Conservation (phyloP, 2,113 vertebrate genomes). For the Recurvirostra avosetta region DNA sequence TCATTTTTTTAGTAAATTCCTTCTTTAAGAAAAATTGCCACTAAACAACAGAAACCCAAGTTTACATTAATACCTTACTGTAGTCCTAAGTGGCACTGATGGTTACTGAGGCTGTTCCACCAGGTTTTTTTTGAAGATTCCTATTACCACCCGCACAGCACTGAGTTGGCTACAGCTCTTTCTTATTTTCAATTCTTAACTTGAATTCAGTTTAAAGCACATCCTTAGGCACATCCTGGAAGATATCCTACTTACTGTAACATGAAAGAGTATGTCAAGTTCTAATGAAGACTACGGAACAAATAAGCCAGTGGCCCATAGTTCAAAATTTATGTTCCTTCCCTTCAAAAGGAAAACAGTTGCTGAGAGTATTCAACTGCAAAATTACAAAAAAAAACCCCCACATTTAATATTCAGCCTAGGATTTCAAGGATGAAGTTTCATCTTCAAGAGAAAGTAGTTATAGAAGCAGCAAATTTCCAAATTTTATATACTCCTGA, state of each 20-base stretch:
- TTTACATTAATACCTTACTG: neutral
- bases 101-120: neutral
- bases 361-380: neutral
- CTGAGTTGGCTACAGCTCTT: neutral
- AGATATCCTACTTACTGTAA: neutral
- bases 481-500: neutral
- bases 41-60: neutral
- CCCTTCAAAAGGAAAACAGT: neutral
- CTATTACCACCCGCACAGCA: neutral
- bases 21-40: neutral
- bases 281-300: neutral
- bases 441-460: neutral
- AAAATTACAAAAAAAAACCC: neutral
- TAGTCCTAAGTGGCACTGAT: neutral
- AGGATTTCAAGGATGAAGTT: neutral
- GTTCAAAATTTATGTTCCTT: neutral
- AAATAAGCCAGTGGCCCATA: neutral
- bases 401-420: neutral
- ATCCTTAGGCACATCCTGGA: neutral
- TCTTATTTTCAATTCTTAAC: neutral
- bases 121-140: neutral
- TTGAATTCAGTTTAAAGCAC: neutral
- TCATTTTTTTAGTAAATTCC: neutral
- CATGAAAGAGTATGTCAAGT: neutral
- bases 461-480: neutral